Evolutionary conservation across 2,888 invertebrate species (phyloP).

Genomic region (Lordiphosa fenestrarum): DNA sequence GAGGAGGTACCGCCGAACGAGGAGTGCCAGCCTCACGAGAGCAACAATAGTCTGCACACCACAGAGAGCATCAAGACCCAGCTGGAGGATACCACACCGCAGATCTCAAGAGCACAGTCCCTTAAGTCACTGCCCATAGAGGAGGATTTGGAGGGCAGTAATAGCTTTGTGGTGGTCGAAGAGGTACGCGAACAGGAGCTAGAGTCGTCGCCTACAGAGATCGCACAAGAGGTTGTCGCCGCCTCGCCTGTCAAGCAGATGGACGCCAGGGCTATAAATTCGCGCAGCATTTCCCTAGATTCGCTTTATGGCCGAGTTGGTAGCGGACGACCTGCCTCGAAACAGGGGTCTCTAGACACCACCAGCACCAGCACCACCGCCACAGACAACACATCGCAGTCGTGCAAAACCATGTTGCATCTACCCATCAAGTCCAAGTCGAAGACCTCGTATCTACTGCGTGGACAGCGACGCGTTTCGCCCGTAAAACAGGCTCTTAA

Average conservation of each 20-base stretch:
- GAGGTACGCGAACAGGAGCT: conserved; percentile 40
- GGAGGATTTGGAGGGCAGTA: conserved; percentile 76
- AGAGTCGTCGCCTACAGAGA: conserved; percentile 21
- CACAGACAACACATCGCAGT: conserved; percentile 72
- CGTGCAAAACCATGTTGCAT: conserved; percentile 56
- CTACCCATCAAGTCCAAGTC: conserved; percentile 76
- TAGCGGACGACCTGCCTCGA: conserved; percentile 42
- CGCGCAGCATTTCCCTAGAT: conserved; percentile 66
- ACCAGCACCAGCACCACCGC: conserved; percentile 56
- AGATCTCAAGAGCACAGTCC: conserved; percentile 75
- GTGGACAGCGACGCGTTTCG: conserved; percentile 75
- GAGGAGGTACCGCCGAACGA: conserved; percentile 20
- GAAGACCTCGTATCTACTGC: conserved; percentile 76
- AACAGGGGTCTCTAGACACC: conserved; percentile 48
- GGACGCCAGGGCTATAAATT: conserved; percentile 29
- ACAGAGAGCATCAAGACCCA: conserved; percentile 73
- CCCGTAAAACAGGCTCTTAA: conserved; percentile 77
- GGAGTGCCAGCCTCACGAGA: conserved; percentile 55
- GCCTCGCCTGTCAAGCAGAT: not conserved
- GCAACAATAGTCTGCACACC: conserved; percentile 65
- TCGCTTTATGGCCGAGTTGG: conserved; percentile 62
- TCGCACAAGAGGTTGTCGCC: not conserved
- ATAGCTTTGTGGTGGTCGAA: conserved; percentile 63
- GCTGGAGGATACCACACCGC: conserved; percentile 63
- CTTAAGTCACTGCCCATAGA: conserved; percentile 81